Evolutionary conservation across 1,140 invertebrate species (phyloP), one percentile per base, ranked within the genome.

Genomic region (Cyclargus thomasi): DNA sequence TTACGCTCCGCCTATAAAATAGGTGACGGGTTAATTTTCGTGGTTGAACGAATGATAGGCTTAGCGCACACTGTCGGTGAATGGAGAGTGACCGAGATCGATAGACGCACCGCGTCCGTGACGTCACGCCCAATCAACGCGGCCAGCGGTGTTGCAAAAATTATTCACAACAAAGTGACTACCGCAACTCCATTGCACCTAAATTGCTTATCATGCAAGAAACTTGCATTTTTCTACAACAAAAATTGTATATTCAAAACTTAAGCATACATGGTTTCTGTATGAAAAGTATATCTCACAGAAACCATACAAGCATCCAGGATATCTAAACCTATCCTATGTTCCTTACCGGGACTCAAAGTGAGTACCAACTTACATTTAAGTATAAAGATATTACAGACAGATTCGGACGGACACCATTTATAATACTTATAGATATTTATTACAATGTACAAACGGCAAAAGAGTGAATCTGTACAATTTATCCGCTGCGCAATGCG

Each of bases 401-500:
- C n/a, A n/a, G n/a, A n/a, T n/a, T n/a, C n/a, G n/a, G n/a, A n/a
- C n/a, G n/a, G n/a, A n/a, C n/a, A n/a, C n/a, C n/a, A n/a, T n/a
- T n/a, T n/a, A n/a, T n/a, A n/a, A n/a, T n/a, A n/a, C n/a, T n/a
- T n/a, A n/a, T n/a, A n/a, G n/a, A n/a, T 29, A 29, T 29, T 29
- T 29, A 29, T 8, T 67, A 70, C 66, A 70, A 70, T 70, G 64
- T 70, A 64, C 65, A 67, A 64, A 63, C 62, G 63, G 69, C 65
- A 67, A 67, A 67, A 67, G 53, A 65, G 69, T 53, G 18, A 35
- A 57, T 20, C 65, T 69, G 36, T 65, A 65, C 55, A 36, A 69
- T 68, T 68, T 68, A 71, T 53, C 39, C 53, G 65, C 71, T 63
- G 71, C 71, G 71, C 71, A 72, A 64, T 72, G 71, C 71, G 71